Base-by-base conservation (phyloP, 1,140 invertebrate genomes). In the Achatina immaculata region DNA sequence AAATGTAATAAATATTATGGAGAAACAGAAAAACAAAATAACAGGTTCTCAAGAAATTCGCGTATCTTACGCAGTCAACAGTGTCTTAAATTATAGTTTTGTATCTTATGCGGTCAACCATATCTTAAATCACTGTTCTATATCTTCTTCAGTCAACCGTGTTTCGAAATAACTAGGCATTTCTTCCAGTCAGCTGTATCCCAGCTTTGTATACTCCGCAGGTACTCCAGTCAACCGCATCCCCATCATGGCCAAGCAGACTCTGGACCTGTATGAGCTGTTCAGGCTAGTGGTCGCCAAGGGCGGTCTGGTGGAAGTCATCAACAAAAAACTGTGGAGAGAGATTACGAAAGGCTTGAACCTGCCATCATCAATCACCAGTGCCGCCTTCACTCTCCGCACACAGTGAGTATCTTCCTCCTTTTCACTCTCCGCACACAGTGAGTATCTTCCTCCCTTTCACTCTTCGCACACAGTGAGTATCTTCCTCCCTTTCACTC, bases 261-360 rank as follows among this genome's bases (percentile, higher is more conserved):
- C 99, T 40, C 92, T 99, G 85, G 98, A 99, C 91, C 93, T 99
- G 24, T 99, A 97, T 92, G 97, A 99, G 92, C 93, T 99, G 66
- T 99, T 99, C 93, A 97, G 98, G 92, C 93, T 99, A 90, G 99
- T 99, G 82, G 98, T 99, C 78, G 96, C 97, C 21, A 95, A 99
- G 81, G 99, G 99, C 71, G 99, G 99, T 7, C 94, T 99, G 31
- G 98, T 99, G 21, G 98, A 99, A 92, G 98, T 99, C 72, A 99
- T 99, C 92, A 99, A 99, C 93, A 99, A 99, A 93, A 99, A 99
- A 92, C 93, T 99, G 69, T 99, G 98, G 99, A 96, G 99, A 90
- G 98, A 99, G 94, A 99, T 99, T 89, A 99, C 99, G 91, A 99
- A 99, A 92, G 99, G 99, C 31, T 94, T 99, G 68, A 97, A 98